phyloP scores from a whole-genome alignment of 2,888 invertebrate genomes.

The Meloe dianella region DNA sequence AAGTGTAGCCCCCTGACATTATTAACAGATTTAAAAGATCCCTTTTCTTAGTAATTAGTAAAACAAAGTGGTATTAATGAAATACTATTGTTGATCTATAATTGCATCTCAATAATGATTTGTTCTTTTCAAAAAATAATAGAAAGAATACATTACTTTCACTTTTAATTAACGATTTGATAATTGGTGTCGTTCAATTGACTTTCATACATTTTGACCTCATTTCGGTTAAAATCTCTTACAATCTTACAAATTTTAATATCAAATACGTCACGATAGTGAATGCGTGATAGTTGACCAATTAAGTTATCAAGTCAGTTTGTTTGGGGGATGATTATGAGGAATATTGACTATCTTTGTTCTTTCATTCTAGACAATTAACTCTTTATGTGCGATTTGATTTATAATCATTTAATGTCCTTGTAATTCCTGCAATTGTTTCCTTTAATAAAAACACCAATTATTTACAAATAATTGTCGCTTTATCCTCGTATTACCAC shows the following conservation, averaged over 20 bases:
- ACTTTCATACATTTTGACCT: neutral
- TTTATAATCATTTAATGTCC: neutral
- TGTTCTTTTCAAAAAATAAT: neutral
- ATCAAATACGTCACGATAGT: too few species aligned
- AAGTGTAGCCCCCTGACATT: too few species aligned
- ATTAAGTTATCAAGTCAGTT: too few species aligned
- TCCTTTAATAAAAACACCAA: neutral
- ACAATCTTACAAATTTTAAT: too few species aligned
- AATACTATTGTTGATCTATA: neutral
- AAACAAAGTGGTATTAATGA: neutral
- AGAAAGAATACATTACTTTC: neutral
- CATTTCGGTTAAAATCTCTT: neutral
- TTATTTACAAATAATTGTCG: neutral
- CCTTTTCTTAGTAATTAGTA: neutral
- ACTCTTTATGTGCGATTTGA: too few species aligned
- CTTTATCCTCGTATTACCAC: neutral
- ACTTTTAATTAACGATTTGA: neutral
- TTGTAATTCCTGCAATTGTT: neutral
- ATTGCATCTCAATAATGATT: slow-evolving; percentile 1
- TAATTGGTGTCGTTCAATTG: neutral
- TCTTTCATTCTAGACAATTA: too few species aligned
- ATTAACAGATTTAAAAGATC: neutral
- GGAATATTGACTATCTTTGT: too few species aligned
- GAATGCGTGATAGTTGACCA: too few species aligned
- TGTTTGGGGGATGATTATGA: too few species aligned